Evolutionary conservation across 2,888 invertebrate species (phyloP), one percentile per base, ranked within the genome.

Genomic region (Monochamus alternatus): DNA sequence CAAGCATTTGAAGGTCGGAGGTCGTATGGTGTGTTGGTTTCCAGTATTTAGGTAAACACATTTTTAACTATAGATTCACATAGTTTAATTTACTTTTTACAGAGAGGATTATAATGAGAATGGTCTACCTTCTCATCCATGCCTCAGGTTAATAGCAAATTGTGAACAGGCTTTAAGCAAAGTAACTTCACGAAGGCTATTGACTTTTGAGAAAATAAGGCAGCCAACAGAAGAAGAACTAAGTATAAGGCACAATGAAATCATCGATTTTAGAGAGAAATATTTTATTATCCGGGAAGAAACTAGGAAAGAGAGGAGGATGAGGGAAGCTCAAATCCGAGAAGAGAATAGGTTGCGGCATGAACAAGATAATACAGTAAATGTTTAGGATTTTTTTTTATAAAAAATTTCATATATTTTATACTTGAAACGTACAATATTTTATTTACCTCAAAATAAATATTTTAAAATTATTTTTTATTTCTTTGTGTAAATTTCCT

Each of bases 21-120:
- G 98, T 0, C 90, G 97, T 78, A 90, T 99, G 22, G 98, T 99
- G 0, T 98, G 95, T 90, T 99, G 99, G 99, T 93, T 98, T 84
- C 99, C 99, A 38, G 91, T 98, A 52, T 94, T 95, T 80, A 93
- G 96, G 94, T 95, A 86, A 87, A 74, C 32, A 9, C 9, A 3
- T 59, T 31, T 10, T 69, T 66, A 38, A 4, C 38, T 5, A 38
- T 38, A 38, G 7, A 38, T 38, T 38, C 38, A 38, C 38, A 22
- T 22, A 32, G 43, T 69, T 32, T 71, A 59, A 65, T 69, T 60
- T 52, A 14, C 5, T 72, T 59, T 80, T 88, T 88, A 12, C 86
- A 96, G 95, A 81, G 92, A 93, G 73, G 94, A 95, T 80, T 97
- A 96, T 87, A 87, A 89, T 0, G 93, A 93, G 67, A 89, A 92